A percentile compares a stretch with the other conserved stretches of the same genome.
Evolutionary conservation across 2,888 invertebrate genomes (phyloP).

Genomic region (Cactoblastis cactorum): DNA sequence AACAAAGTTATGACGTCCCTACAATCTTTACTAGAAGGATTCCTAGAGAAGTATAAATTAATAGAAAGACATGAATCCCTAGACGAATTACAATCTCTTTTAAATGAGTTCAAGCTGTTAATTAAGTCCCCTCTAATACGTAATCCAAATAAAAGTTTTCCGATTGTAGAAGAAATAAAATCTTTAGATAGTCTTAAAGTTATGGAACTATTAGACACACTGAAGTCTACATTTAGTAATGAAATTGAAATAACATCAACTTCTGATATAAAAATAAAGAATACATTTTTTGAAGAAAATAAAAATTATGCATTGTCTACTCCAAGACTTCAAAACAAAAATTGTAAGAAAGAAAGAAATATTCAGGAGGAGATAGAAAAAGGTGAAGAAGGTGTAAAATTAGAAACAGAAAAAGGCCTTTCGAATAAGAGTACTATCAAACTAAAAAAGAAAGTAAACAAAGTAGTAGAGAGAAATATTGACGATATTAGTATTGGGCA

Average conservation of each 20-base stretch:
- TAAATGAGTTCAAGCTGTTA: constrained; percentile 24
- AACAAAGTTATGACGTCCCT: constrained; percentile 34
- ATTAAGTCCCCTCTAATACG: constrained; percentile 23
- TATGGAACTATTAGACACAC: background rate
- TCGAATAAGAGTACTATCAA: background rate
- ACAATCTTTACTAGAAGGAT: constrained; percentile 29
- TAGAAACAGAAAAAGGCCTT: background rate
- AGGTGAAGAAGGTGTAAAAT: background rate
- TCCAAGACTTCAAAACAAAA: background rate
- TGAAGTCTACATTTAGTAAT: background rate
- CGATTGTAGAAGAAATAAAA: constrained; percentile 14
- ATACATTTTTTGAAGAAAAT: background rate
- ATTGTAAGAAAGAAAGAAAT: background rate
- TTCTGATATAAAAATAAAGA: background rate
- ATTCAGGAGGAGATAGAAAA: background rate
- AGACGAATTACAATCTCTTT: constrained; percentile 29
- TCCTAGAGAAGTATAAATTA: constrained; percentile 27
- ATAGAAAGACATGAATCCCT: constrained; percentile 21
- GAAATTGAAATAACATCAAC: background rate
- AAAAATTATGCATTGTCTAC: background rate
- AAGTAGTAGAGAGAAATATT: background rate
- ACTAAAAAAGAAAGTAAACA: background rate
- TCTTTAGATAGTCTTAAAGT: background rate
- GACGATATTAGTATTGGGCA: background rate
- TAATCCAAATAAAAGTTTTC: constrained; percentile 28